Conservation (phyloP, 2,888 invertebrate species). For the Melanophora roralis region DNA sequence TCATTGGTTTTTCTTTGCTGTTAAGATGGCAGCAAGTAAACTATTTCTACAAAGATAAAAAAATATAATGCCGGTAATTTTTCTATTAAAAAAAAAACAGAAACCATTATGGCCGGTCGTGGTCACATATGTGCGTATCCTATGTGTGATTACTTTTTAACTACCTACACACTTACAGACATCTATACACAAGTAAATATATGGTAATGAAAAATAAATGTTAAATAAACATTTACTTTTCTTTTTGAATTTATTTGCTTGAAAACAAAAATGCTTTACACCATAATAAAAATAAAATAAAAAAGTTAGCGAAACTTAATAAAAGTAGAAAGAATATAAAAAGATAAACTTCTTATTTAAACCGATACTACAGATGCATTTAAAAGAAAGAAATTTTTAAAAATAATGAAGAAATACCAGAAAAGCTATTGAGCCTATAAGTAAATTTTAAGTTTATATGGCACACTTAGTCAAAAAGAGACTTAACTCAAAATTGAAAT, state of each 20-base stretch:
- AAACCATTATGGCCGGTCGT: background rate
- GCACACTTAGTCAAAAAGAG: too few species aligned
- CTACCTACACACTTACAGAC: background rate
- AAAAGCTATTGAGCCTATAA: too few species aligned
- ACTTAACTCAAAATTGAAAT: too few species aligned
- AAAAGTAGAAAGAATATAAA: too few species aligned
- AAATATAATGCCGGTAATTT: background rate
- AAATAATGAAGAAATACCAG: too few species aligned
- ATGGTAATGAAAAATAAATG: background rate
- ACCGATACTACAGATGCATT: too few species aligned
- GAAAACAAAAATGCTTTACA: constrained; percentile 24
- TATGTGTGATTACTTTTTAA: background rate
- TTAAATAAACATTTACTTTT: background rate
- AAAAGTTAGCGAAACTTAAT: background rate
- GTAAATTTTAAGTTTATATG: too few species aligned
- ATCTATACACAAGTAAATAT: background rate
- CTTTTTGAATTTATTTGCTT: too few species aligned
- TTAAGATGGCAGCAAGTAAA: background rate
- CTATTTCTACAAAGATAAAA: background rate
- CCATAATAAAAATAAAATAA: constrained; percentile 12
- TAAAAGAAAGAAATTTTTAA: too few species aligned
- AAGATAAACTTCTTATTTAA: too few species aligned
- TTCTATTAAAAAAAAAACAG: background rate
- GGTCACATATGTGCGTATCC: background rate
- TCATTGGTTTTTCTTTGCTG: too few species aligned